phyloP scores from a whole-genome alignment of 2,113 vertebrate species.

The Forbesichthys papilliferus region DNA sequence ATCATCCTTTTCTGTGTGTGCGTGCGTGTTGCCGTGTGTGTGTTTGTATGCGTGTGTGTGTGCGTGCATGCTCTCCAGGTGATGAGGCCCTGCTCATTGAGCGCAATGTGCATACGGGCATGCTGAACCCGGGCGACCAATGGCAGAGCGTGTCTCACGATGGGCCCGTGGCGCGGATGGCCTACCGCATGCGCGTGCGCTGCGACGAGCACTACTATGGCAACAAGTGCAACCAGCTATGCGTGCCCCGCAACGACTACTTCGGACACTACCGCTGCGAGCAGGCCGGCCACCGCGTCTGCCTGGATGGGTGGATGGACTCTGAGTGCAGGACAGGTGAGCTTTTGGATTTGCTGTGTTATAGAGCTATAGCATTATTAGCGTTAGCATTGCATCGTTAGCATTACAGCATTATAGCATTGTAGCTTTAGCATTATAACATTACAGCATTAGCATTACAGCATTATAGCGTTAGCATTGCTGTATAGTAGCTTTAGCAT shows the following conservation, averaged over 20 bases:
- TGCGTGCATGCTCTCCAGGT: conserved; percentile 24
- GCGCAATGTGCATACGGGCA: conserved; percentile 82
- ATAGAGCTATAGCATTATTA: neutral
- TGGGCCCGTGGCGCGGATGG: conserved; percentile 84
- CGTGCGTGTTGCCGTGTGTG: too few species aligned
- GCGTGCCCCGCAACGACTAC: conserved; percentile 90
- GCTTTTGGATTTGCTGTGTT: neutral
- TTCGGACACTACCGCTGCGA: conserved; percentile 94
- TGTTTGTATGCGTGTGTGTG: too few species aligned
- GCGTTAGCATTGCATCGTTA: too few species aligned
- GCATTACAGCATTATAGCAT: too few species aligned
- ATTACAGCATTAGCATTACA: too few species aligned
- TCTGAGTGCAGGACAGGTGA: conserved; percentile 87
- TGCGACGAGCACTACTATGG: conserved; percentile 94
- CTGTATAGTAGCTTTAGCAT: neutral
- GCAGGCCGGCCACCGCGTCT: conserved; percentile 87
- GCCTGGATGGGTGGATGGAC: conserved; percentile 97
- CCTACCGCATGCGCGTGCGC: conserved; percentile 86
- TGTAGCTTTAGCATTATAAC: too few species aligned
- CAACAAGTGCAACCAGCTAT: conserved; percentile 91
- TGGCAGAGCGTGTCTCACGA: conserved; percentile 86
- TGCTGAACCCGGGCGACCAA: conserved; percentile 90
- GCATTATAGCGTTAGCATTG: neutral
- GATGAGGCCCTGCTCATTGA: conserved; percentile 88
- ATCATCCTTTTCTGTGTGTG: too few species aligned